phyloP scores from a whole-genome alignment of 1,140 invertebrate species.

The Drosophila saltans region DNA sequence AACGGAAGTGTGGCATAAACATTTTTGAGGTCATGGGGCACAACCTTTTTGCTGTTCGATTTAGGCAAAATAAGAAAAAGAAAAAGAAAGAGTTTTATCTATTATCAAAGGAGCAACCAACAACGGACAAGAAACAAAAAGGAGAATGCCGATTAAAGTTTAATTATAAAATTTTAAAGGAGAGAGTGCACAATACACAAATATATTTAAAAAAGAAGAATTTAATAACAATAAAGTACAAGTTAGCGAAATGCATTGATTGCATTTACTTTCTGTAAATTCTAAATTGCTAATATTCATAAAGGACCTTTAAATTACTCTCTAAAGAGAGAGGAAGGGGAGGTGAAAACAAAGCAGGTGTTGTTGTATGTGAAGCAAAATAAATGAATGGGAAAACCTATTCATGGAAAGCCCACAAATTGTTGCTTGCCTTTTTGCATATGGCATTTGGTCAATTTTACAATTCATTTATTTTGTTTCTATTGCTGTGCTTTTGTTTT shows the following conservation, averaged over 20 bases:
- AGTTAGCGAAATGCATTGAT: neutral
- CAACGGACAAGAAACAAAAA: conserved; percentile 5
- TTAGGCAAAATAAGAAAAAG: conserved; percentile 25
- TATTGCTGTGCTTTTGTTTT: conserved; percentile 16
- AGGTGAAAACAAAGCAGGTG: neutral
- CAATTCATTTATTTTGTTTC: conserved; percentile 47
- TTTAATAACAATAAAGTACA: neutral
- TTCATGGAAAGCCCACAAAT: neutral
- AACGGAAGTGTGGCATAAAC: conserved; percentile 76
- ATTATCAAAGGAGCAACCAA: conserved; percentile 18
- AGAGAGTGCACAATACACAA: too few relatives aligned
- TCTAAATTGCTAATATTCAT: too few relatives aligned
- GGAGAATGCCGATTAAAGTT: conserved; percentile 2
- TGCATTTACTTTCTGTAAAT: too few relatives aligned
- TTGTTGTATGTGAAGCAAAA: neutral
- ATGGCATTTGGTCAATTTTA: conserved; percentile 20
- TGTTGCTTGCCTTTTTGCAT: conserved; percentile 16
- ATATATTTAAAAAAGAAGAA: neutral
- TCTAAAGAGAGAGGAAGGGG: neutral
- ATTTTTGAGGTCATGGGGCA: conserved; percentile 73
- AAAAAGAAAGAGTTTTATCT: conserved; percentile 5
- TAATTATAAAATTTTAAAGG: neutral
- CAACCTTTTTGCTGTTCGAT: conserved; percentile 74
- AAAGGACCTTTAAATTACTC: too few relatives aligned
- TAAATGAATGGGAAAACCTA: conserved; percentile 3